Evolutionary conservation across 2,888 invertebrate genomes (phyloP).

Genomic region (Ophonus ardosiacus): DNA sequence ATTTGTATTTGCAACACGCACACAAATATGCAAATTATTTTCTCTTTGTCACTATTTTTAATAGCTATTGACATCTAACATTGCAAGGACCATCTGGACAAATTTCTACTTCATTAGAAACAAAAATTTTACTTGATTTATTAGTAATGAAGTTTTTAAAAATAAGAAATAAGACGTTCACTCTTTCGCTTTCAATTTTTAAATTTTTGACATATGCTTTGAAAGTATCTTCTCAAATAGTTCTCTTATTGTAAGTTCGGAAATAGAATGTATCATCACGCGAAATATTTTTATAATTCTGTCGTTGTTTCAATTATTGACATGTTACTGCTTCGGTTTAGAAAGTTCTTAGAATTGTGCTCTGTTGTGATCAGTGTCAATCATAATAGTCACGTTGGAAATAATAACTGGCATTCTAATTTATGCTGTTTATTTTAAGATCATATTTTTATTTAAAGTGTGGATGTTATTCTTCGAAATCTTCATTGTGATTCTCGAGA

Average conservation of each 20-base stretch:
- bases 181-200: too few species aligned
- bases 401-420: not conserved
- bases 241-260: too few species aligned
- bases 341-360: not conserved
- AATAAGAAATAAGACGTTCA: too few species aligned
- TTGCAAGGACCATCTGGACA: not conserved
- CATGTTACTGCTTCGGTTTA: not conserved
- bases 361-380: not conserved
- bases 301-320: not conserved
- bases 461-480: not conserved
- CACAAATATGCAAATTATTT: not conserved
- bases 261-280: too few species aligned
- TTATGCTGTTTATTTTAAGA: not conserved
- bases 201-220: not conserved
- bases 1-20: not conserved
- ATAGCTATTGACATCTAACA: not conserved
- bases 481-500: not conserved
- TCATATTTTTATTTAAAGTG: not conserved
- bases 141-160: not conserved
- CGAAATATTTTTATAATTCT: too few species aligned
- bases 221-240: too few species aligned
- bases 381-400: not conserved
- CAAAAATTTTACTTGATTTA: not conserved
- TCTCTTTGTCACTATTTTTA: not conserved
- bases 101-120: not conserved